A percentile compares a stretch with the other conserved stretches of the same genome.
These are phyloP conservation scores for Eunapius fragilis DNA, from an alignment of 37 sponge, comb jelly and placozoan genomes.

Conservation along the genomic window DNA sequence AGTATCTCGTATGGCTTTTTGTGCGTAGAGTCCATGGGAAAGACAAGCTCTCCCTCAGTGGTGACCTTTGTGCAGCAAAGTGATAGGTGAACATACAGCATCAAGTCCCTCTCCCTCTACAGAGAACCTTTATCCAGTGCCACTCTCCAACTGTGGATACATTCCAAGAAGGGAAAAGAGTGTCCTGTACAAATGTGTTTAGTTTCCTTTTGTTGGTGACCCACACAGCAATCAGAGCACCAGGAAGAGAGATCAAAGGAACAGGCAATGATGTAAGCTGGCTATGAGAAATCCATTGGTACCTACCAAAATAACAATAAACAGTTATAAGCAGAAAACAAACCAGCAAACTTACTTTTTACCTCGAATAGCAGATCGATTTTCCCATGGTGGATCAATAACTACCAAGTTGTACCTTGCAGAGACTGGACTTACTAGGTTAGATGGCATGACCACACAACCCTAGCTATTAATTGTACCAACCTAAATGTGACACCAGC, in stretches of 20 bases:
- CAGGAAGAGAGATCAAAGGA: constrained; percentile 4
- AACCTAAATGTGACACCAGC: not conserved
- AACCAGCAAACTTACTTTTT: constrained; percentile 28
- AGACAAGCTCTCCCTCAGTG: constrained; percentile 66
- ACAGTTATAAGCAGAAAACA: not conserved
- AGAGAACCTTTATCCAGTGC: constrained; percentile 76
- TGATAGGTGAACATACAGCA: not conserved
- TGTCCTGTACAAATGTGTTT: constrained; percentile 16
- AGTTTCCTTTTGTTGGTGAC: constrained; percentile 69
- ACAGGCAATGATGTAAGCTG: constrained; percentile 48
- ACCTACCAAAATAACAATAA: constrained; percentile 12
- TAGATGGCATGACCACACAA: not conserved
- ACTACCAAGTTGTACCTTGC: constrained; percentile 50
- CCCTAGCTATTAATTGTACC: not conserved
- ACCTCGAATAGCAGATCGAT: constrained; percentile 65
- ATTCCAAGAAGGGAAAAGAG: constrained; percentile 60
- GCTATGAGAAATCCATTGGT: constrained; percentile 20
- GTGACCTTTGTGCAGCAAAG: constrained; percentile 34
- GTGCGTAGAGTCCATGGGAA: constrained; percentile 69
- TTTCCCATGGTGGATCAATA: constrained; percentile 85
- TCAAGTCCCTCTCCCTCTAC: not conserved
- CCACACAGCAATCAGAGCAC: constrained; percentile 71
- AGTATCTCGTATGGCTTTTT: constrained; percentile 79
- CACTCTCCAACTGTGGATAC: constrained; percentile 61
- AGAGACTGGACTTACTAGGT: not conserved